Evolutionary conservation across 2,113 vertebrate species (phyloP).

Genomic region (Apteryx owenii): DNA sequence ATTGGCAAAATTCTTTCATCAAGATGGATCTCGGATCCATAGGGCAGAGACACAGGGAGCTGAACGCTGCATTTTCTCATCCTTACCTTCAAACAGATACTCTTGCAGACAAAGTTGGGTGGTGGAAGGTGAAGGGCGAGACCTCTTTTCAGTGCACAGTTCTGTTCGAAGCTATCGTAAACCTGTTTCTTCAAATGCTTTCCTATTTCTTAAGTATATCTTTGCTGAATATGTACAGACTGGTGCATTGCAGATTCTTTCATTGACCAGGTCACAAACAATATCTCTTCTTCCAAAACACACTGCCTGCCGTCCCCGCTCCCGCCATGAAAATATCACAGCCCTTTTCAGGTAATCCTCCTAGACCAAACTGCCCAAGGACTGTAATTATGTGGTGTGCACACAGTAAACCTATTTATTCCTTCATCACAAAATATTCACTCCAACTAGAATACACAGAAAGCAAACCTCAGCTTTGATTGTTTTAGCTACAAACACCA

Average conservation of each 20-base stretch:
- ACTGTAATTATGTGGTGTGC: not conserved
- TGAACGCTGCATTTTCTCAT: not conserved
- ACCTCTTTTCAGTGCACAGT: not conserved
- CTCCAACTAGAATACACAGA: not conserved
- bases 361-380: not conserved
- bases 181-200: not conserved
- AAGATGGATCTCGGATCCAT: not conserved
- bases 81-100: not conserved
- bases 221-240: not conserved
- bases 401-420: not conserved
- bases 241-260: constrained; percentile 21
- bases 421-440: not conserved
- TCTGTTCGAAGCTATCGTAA: not conserved
- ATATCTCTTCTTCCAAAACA: not conserved
- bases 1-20: not conserved
- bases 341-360: not conserved
- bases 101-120: not conserved
- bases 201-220: not conserved
- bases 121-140: not conserved
- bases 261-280: not conserved
- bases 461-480: constrained; percentile 4
- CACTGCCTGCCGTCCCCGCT: not conserved
- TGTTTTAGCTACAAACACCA: not conserved
- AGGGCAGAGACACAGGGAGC: not conserved
- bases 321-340: not conserved